Evolutionary conservation across 2,797 vertebrate species (phyloP).

Genomic region (Neosilurus mollespiculum): DNA sequence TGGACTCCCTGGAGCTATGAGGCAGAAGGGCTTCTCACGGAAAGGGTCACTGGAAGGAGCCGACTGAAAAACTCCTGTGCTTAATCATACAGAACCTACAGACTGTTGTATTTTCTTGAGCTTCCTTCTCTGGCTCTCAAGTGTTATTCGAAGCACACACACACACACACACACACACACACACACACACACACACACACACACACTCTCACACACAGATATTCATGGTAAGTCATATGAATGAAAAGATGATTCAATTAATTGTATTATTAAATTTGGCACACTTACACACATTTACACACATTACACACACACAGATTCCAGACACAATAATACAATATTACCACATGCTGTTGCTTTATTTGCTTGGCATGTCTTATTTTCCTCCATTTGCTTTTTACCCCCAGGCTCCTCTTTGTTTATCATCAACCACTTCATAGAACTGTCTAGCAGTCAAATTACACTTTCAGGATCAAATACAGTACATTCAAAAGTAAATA

Average conservation of each 20-base stretch:
- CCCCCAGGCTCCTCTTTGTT: background rate
- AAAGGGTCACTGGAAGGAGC: background rate
- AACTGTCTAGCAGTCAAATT: background rate
- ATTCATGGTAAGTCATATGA: background rate
- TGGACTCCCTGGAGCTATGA: background rate
- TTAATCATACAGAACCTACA: background rate
- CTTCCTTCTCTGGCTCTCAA: background rate
- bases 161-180: background rate
- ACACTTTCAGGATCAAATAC: background rate
- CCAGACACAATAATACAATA: background rate
- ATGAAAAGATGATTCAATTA: background rate
- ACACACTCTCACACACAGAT: background rate
- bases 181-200: conserved; percentile 1
- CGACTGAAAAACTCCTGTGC: background rate
- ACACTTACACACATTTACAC: background rate
- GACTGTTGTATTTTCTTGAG: too few species aligned
- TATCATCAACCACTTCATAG: background rate
- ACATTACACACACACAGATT: background rate
- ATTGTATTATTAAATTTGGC: background rate
- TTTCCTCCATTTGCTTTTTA: background rate
- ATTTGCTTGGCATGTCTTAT: background rate
- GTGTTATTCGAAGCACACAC: background rate
- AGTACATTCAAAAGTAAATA: too few species aligned
- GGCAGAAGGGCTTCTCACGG: too few species aligned
- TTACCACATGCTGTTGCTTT: background rate